Evolutionary conservation across 1,140 invertebrate species (phyloP), one percentile per base, ranked within the genome.

Genomic region (Bombus picipes): DNA sequence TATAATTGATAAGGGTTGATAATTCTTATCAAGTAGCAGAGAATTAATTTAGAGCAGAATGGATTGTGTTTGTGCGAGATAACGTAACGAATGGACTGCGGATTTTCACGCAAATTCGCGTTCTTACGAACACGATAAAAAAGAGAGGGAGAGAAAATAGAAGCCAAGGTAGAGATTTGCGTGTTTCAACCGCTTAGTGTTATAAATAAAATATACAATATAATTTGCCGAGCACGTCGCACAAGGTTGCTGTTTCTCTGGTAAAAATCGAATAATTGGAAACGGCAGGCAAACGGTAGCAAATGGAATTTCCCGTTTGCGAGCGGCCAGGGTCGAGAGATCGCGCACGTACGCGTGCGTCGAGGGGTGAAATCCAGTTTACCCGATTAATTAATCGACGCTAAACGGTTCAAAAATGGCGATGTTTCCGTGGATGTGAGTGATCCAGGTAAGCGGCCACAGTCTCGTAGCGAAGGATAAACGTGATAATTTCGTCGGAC

Each of bases 381-480:
- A 12, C 15, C 4, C 18, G 75, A 22, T 78, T 78, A 78, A 78
- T 65, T 65, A 34, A 65, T 78, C 75, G 57, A 10, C 10, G 72
- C 12, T 32, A 32, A 73, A 25, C 73, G n/a, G 43, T 9, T 65
- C 15, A 80, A 80, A 80, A 80, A 80, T 80, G 65, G 12, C 62
- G n/a, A 15, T 22, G 32, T 32, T 41, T 39, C 37, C 25, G 70
- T 28, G 43, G 9, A 47, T 18, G 32, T 22, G 34, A n/a, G 25
- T 41, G 22, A 65, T 75, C 18, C 34, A 59, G 10, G 15, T 22
- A 6, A 37, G 13, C 25, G 13, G n/a, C 5, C 66, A 34, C 37
- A 32, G 32, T n/a, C 34, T 71, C 70, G 39, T 18, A 12, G 47
- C 39, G 43, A n/a, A 83, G 34, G 81, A 66, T 65, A 76, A 83